Percentiles rank a stretch among this genome's conserved stretches.
Conservation (phyloP, 23 tunicate species). For the Aplidium turbinatum region DNA sequence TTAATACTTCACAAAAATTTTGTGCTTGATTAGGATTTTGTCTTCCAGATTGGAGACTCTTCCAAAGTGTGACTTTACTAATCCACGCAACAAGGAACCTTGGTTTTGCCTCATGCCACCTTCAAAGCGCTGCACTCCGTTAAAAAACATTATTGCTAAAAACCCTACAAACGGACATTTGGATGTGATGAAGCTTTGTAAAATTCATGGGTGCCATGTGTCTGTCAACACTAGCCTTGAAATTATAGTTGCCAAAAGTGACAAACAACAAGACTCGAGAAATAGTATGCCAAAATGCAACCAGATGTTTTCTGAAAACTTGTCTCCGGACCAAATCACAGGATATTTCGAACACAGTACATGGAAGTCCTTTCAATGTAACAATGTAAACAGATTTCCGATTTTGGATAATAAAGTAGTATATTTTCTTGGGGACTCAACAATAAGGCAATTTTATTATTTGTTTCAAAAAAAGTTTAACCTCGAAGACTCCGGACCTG, state of each 20-base stretch:
- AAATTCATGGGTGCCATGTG: no score
- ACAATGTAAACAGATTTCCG: not conserved
- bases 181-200: no score
- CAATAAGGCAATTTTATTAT: constrained; percentile 55
- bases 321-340: no score
- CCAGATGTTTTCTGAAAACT: no score
- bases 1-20: no score
- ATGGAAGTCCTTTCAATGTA: constrained; percentile 9
- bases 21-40: no score
- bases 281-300: no score
- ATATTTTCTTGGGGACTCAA: constrained; percentile 72
- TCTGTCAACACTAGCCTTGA: no score
- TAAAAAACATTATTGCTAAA: no score
- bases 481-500: constrained; percentile 19
- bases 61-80: constrained; percentile 18
- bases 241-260: no score
- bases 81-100: constrained; percentile 46
- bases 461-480: not conserved
- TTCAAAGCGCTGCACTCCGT: constrained; percentile 27
- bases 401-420: constrained; percentile 36
- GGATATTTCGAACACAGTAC: constrained; percentile 16
- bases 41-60: constrained; percentile 1
- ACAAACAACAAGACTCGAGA: no score
- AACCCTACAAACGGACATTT: no score
- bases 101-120: constrained; percentile 48